Evolutionary conservation across 2,888 invertebrate genomes (phyloP).

Genomic region (Tachina lurida): DNA sequence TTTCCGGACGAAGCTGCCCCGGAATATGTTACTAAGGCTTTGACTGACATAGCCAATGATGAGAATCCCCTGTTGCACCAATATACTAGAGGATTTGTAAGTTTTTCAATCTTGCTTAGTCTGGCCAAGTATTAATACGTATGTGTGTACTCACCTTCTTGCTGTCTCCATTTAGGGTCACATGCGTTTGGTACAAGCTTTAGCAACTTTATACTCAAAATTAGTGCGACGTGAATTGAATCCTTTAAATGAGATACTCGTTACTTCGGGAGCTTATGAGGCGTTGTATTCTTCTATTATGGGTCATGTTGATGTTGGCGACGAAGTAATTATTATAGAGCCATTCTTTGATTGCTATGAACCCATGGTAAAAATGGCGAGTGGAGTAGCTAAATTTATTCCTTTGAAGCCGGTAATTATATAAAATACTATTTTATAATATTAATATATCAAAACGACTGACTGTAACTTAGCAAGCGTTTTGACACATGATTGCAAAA

Average conservation of each 20-base stretch:
- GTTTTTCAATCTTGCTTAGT: conserved; percentile 75
- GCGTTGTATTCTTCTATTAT: conserved; percentile 93
- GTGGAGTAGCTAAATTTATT: conserved; percentile 93
- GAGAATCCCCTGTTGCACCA: conserved; percentile 92
- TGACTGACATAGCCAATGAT: conserved; percentile 87
- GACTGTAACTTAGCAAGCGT: no score
- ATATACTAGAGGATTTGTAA: conserved; percentile 97
- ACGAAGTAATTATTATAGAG: conserved; percentile 98
- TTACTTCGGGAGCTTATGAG: conserved; percentile 97
- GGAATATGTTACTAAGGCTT: conserved; percentile 89
- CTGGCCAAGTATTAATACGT: no score
- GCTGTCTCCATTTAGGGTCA: conserved; percentile 88
- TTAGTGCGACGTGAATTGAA: conserved; percentile 90
- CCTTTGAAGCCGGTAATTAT: conserved; percentile 90
- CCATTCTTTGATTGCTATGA: conserved; percentile 99
- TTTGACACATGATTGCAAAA: no score
- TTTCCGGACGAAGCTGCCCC: conserved; percentile 97
- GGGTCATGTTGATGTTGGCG: conserved; percentile 92
- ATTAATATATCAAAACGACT: neutral
- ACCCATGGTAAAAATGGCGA: conserved; percentile 95
- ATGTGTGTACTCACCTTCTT: neutral
- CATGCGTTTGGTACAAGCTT: conserved; percentile 91
- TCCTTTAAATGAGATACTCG: conserved; percentile 92
- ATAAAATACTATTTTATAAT: neutral
- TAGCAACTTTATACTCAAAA: conserved; percentile 93